Conservation (phyloP, 92 coral and sea anemone genomes). For the Actinostola sp. region DNA sequence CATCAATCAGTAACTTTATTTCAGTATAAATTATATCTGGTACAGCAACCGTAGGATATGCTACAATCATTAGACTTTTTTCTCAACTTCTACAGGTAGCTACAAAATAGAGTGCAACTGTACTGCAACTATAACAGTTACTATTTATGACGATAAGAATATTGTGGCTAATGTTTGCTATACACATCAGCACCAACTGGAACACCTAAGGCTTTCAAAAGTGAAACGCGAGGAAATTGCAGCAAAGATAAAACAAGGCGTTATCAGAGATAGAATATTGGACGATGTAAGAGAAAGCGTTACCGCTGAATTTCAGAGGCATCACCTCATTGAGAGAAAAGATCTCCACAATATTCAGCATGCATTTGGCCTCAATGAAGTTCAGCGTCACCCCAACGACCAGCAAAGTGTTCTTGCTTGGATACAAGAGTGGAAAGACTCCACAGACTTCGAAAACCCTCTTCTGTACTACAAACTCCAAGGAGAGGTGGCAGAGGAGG, state of each 20-base stretch:
- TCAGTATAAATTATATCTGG: no score
- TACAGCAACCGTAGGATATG: no score
- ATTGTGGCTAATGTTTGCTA: conserved; percentile 40
- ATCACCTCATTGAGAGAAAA: conserved; percentile 37
- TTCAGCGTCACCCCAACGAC: conserved; percentile 28
- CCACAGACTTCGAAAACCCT: conserved; percentile 21
- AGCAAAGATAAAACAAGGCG: conserved; percentile 60
- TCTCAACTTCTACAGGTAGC: no score
- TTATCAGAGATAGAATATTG: conserved; percentile 33
- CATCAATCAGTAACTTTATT: no score
- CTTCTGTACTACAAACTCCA: conserved; percentile 54
- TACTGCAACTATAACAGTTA: conserved; percentile 39
- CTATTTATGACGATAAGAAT: conserved; percentile 19
- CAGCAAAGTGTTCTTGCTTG: conserved; percentile 50
- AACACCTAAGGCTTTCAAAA: conserved; percentile 44
- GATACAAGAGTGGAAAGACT: conserved; percentile 60
- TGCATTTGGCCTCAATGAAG: conserved; percentile 44
- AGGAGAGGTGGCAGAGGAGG: conserved; percentile 44
- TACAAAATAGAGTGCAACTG: no score
- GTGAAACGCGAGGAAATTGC: conserved; percentile 50
- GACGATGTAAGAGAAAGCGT: conserved; percentile 47
- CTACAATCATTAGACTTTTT: no score
- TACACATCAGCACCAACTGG: conserved; percentile 64
- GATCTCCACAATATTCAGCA: conserved; percentile 55
- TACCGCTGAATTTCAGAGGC: conserved; percentile 20